Evolutionary conservation across 1,140 invertebrate genomes (phyloP).

Genomic region (Ditylenchus dipsaci): DNA sequence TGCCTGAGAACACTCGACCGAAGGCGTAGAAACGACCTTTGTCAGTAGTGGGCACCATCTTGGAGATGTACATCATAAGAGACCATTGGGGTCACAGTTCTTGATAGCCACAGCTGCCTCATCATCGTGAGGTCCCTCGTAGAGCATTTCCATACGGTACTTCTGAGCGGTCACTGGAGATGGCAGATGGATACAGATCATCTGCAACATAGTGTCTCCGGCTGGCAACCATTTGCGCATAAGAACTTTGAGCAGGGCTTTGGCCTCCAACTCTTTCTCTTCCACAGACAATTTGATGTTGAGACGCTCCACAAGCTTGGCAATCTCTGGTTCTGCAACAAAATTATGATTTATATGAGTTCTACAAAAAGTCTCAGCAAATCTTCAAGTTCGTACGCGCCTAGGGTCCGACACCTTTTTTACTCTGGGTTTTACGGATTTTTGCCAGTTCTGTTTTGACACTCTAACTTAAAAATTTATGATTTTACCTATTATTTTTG

Average conservation of each 20-base stretch:
- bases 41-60: conserved; percentile 99
- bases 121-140: conserved; percentile 94
- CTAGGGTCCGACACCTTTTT: too few species aligned
- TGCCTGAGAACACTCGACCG: conserved; percentile 97
- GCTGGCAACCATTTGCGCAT: conserved; percentile 99
- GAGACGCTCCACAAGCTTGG: conserved; percentile 77
- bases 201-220: conserved; percentile 97
- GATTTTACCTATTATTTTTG: too few species aligned
- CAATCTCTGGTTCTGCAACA: conserved; percentile 75
- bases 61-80: conserved; percentile 99
- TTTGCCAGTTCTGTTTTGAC: too few species aligned
- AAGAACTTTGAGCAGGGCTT: conserved; percentile 67
- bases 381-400: too few species aligned
- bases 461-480: too few species aligned
- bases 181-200: conserved; percentile 99
- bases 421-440: too few species aligned
- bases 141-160: conserved; percentile 98
- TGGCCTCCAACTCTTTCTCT: conserved; percentile 83
- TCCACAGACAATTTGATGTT: conserved; percentile 85
- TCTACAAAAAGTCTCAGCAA: too few species aligned
- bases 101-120: conserved; percentile 76
- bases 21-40: conserved; percentile 99
- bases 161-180: conserved; percentile 97
- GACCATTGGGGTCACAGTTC: conserved; percentile 89
- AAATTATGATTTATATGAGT: too few species aligned